Conservation (phyloP, 2,113 vertebrate species). For the Callithrix jacchus region DNA sequence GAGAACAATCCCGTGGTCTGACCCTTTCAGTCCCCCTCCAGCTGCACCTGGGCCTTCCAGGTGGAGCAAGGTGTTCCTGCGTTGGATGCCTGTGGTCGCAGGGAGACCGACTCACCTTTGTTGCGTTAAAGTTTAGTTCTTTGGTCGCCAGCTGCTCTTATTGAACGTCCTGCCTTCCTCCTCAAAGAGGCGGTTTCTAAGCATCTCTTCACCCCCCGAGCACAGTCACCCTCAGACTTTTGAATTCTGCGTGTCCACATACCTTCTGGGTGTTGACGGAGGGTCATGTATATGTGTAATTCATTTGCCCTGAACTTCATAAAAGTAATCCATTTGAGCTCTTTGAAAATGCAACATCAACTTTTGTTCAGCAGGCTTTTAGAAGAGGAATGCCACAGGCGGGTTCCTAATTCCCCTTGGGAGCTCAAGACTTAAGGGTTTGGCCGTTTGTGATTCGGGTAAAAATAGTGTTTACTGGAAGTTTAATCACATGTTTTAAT, state of each 20-base stretch:
- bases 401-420: too few relatives aligned
- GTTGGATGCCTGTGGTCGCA: too few relatives aligned
- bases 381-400: not conserved
- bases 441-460: not conserved
- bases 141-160: accelerated
- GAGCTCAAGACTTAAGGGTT: not conserved
- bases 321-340: not conserved
- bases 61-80: not conserved
- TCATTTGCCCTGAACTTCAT: not conserved
- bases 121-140: not conserved
- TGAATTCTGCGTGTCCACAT: too few relatives aligned
- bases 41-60: not conserved
- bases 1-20: not conserved
- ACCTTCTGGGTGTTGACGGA: too few relatives aligned
- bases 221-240: too few relatives aligned
- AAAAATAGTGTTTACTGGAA: not conserved
- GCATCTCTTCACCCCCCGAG: too few relatives aligned
- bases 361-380: not conserved
- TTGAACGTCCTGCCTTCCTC: not conserved
- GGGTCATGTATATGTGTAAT: not conserved
- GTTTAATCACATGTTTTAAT: not conserved
- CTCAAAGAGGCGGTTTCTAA: not conserved
- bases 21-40: not conserved
- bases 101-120: not conserved
- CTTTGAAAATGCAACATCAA: not conserved